These are phyloP conservation scores for Drosophila asahinai DNA, from an alignment of 1,140 invertebrate genomes.

Conservation along the genomic window DNA sequence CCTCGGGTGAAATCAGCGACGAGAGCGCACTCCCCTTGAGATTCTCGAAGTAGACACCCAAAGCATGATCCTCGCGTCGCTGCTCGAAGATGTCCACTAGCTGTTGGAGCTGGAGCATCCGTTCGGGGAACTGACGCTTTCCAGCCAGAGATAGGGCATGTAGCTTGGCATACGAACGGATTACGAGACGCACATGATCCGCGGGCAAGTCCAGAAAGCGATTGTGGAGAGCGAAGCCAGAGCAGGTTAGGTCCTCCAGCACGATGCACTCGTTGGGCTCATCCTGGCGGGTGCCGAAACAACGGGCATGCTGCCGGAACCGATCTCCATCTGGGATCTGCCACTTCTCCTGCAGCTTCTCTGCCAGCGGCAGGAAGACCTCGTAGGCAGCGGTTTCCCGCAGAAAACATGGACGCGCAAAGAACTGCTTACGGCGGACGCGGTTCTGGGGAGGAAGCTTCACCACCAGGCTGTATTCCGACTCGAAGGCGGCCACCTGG, in stretches of 20 bases:
- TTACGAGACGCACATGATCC: slow-evolving; percentile 85
- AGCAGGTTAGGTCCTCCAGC: slow-evolving; percentile 86
- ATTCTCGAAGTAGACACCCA: slow-evolving; percentile 64
- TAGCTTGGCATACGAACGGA: slow-evolving; percentile 86
- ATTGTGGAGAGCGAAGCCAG: slow-evolving; percentile 85
- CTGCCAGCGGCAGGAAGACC: slow-evolving; percentile 78
- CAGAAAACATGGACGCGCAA: slow-evolving; percentile 67
- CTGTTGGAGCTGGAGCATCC: slow-evolving; percentile 57
- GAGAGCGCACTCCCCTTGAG: slow-evolving; percentile 62
- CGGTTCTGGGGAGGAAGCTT: slow-evolving; percentile 75
- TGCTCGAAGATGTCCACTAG: slow-evolving; percentile 78
- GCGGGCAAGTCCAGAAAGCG: slow-evolving; percentile 84
- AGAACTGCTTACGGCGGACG: slow-evolving; percentile 73
- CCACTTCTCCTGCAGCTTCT: slow-evolving; percentile 69
- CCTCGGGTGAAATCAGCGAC: slow-evolving; percentile 13
- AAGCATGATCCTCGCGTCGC: slow-evolving; percentile 45
- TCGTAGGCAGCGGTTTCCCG: slow-evolving; percentile 83
- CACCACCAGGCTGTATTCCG: slow-evolving; percentile 49
- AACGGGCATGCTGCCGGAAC: slow-evolving; percentile 82
- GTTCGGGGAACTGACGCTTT: slow-evolving; percentile 70
- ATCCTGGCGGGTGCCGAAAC: slow-evolving; percentile 76
- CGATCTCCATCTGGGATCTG: slow-evolving; percentile 53
- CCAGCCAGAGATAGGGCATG: slow-evolving; percentile 86
- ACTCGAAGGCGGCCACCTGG: not conserved
- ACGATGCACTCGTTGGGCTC: slow-evolving; percentile 85